Base-by-base conservation (phyloP, 1,140 invertebrate genomes). In the Zaprionus camerounensis region DNA sequence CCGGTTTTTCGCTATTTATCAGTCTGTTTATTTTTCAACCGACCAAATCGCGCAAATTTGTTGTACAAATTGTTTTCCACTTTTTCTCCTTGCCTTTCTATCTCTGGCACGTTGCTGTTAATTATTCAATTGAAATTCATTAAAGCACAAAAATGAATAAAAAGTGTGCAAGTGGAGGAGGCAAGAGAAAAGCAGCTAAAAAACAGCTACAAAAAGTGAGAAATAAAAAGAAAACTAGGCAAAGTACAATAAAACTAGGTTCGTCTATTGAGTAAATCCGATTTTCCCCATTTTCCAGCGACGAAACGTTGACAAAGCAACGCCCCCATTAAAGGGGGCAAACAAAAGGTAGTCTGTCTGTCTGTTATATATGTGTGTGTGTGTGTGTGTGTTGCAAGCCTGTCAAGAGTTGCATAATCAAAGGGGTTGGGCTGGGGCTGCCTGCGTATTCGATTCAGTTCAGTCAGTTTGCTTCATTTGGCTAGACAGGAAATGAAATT, bases 121-220 rank as follows among this genome's bases (percentile, higher is more conserved):
- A 90, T 90, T 90, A 90, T 90, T 90, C 85, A 90, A 90, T 90
- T 90, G 85, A 90, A 83, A 90, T 90, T 76, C 68, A 90, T 90
- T 90, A 90, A 82, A 77, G 81, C 71, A 67, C 64, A 22, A 57
- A 71, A 68, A 67, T 72, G 62, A 76, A 85, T 63, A 76, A 70
- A 72, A 53, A 71, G 64, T 38, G 56, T 65, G 78, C 57, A 51
- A 41, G 24, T 26, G 38, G 65, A 38, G 53, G 62, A 66, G 64
- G 7, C 46, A 34, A 63, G n/a, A 70, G 3, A 22, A 26, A 59
- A 46, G 36, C 62, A 49, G 41, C 41, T n/a, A 44, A 44, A 44
- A 46, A 76, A 77, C 56, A 38, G 31, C 31, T 34, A 34, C 31
- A 74, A 34, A 55, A 9, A 31, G 28, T 31, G 28, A 7, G 28